These are phyloP conservation scores for Trinorchestia longiramus DNA, from an alignment of 1,140 invertebrate genomes.

Conservation along the genomic window DNA sequence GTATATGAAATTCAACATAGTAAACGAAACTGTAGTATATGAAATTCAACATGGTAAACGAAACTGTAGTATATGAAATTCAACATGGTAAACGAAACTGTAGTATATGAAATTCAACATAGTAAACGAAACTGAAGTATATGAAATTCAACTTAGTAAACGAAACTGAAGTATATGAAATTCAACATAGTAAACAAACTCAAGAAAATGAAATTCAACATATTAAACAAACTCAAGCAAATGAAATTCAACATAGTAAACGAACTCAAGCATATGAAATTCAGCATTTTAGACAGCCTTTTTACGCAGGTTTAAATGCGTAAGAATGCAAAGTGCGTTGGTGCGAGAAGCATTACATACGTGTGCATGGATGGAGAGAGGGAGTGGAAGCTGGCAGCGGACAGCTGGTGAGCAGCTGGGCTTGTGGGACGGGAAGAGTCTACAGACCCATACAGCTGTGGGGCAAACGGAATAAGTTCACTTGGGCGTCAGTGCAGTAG, in stretches of 20 bases:
- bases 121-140: too few relatives aligned
- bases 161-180: too few relatives aligned
- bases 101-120: too few relatives aligned
- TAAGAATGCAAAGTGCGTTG: neutral
- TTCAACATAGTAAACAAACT: too few relatives aligned
- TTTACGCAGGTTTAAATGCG: neutral
- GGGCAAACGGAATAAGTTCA: constrained; percentile 38
- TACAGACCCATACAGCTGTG: constrained; percentile 66
- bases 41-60: too few relatives aligned
- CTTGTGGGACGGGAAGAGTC: constrained; percentile 63
- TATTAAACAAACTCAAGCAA: too few relatives aligned
- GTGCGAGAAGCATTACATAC: constrained; percentile 31
- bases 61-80: too few relatives aligned
- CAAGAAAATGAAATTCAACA: too few relatives aligned
- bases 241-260: neutral
- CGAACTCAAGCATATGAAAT: neutral
- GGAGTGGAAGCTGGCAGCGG: constrained; percentile 66
- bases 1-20: too few relatives aligned
- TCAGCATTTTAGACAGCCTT: neutral
- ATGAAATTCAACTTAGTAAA: too few relatives aligned
- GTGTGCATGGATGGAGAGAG: constrained; percentile 63
- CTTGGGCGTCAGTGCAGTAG: neutral
- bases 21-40: too few relatives aligned
- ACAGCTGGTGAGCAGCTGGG: constrained; percentile 63
- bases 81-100: too few relatives aligned